Evolutionary conservation across 2,888 invertebrate species (phyloP).

Genomic region (Phytoseiulus persimilis): DNA sequence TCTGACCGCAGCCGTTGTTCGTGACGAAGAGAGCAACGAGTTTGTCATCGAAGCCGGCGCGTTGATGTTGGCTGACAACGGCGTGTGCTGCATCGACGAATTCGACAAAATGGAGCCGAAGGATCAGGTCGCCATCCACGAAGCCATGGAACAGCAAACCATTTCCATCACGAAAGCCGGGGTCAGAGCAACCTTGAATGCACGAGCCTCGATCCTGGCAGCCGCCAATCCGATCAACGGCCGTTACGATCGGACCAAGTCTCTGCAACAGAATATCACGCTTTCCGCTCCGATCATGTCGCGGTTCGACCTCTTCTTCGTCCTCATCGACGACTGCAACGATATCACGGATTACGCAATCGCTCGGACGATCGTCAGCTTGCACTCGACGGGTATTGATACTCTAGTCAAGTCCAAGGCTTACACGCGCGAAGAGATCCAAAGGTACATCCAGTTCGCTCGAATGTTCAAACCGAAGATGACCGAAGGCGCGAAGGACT

Average conservation of each 20-base stretch:
- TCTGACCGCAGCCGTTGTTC: constrained; percentile 94
- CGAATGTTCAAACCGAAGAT: constrained; percentile 83
- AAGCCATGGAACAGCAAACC: constrained; percentile 99
- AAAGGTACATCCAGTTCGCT: constrained; percentile 92
- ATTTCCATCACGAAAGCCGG: constrained; percentile 88
- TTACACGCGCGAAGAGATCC: constrained; percentile 78
- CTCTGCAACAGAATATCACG: constrained; percentile 84
- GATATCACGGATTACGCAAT: constrained; percentile 93
- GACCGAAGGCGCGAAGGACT: constrained; percentile 65
- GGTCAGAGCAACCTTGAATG: constrained; percentile 77
- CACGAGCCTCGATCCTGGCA: constrained; percentile 90
- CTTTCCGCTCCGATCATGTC: constrained; percentile 97
- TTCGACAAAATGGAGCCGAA: constrained; percentile 98
- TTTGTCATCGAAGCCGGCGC: constrained; percentile 99
- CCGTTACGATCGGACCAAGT: constrained; percentile 84
- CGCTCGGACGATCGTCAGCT: constrained; percentile 84
- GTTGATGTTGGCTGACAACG: constrained; percentile 90
- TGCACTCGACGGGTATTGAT: constrained; percentile 71
- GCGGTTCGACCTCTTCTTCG: constrained; percentile 95
- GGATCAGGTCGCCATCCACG: constrained; percentile 98
- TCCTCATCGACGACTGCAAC: constrained; percentile 91
- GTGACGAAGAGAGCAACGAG: constrained; percentile 93
- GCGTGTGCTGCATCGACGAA: constrained; percentile 97
- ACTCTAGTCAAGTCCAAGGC: constrained; percentile 56
- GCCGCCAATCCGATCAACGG: constrained; percentile 98